Evolutionary conservation across 1,140 invertebrate species (phyloP).

Genomic region (Nasonia vitripennis): DNA sequence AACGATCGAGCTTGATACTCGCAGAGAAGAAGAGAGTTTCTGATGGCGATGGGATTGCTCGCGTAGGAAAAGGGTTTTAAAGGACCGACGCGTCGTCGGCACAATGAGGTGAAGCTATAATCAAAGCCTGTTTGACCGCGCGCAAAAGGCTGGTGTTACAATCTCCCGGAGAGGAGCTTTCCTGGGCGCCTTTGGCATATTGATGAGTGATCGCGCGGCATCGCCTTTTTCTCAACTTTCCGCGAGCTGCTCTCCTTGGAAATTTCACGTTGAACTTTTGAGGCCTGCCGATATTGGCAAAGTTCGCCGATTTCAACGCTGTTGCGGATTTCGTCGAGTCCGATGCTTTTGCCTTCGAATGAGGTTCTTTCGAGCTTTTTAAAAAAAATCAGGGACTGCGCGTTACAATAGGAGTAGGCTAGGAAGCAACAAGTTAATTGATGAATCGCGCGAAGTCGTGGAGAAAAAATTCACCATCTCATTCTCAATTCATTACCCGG

Average conservation of each 20-base stretch:
- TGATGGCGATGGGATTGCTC: no score
- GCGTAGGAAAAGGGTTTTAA: not conserved
- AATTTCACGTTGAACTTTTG: not conserved
- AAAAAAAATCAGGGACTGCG: not conserved
- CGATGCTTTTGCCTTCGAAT: not conserved
- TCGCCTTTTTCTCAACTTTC: constrained; percentile 20
- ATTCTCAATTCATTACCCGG: not conserved
- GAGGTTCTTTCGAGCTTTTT: not conserved
- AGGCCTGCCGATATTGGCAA: not conserved
- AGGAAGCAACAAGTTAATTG: not conserved
- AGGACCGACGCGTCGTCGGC: no score
- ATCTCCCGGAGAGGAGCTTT: not conserved
- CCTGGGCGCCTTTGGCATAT: constrained; percentile 27
- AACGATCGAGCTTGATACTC: no score
- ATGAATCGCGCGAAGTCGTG: not conserved
- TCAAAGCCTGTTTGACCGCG: constrained; percentile 10
- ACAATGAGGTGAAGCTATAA: constrained; percentile 38
- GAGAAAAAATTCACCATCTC: not conserved
- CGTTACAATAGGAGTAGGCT: not conserved
- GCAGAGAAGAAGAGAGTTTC: no score
- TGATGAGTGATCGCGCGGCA: constrained; percentile 32
- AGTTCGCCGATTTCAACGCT: not conserved
- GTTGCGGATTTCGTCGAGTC: not conserved
- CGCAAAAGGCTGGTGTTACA: not conserved
- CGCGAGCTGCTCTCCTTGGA: not conserved